Evolutionary conservation across 2,113 vertebrate genomes (phyloP).

Genomic region (Clarias magur): DNA sequence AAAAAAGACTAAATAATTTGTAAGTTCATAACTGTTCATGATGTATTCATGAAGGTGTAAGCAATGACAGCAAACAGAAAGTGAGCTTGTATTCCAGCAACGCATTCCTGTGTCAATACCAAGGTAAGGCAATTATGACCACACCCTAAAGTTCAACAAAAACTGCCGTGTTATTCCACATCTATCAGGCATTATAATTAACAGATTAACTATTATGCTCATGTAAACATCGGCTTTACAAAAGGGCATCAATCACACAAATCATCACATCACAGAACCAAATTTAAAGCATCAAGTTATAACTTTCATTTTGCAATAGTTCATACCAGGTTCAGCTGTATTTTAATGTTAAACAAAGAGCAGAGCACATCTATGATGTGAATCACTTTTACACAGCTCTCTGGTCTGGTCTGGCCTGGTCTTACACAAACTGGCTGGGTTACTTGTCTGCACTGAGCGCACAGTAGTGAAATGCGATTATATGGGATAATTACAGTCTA

Average conservation of each 20-base stretch:
- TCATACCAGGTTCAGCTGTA: no score
- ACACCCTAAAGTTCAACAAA: not conserved
- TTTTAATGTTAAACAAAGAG: not conserved
- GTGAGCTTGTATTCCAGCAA: not conserved
- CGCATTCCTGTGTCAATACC: not conserved
- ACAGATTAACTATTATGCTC: not conserved
- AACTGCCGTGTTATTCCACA: not conserved
- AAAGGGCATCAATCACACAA: not conserved
- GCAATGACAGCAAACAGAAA: not conserved
- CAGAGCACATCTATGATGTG: not conserved
- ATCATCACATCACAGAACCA: not conserved
- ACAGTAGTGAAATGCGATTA: not conserved
- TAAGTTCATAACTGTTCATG: not conserved
- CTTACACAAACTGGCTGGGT: no score
- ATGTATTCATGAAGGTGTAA: not conserved
- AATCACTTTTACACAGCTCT: not conserved
- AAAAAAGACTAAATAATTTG: not conserved
- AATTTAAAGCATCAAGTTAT: not conserved
- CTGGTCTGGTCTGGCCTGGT: no score
- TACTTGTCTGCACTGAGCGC: not conserved
- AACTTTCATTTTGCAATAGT: not conserved
- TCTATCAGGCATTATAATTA: not conserved
- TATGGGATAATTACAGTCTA: not conserved
- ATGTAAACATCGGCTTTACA: not conserved
- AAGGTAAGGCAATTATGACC: not conserved